Conservation (phyloP, 2,113 vertebrate species). For the Zosterops borbonicus region DNA sequence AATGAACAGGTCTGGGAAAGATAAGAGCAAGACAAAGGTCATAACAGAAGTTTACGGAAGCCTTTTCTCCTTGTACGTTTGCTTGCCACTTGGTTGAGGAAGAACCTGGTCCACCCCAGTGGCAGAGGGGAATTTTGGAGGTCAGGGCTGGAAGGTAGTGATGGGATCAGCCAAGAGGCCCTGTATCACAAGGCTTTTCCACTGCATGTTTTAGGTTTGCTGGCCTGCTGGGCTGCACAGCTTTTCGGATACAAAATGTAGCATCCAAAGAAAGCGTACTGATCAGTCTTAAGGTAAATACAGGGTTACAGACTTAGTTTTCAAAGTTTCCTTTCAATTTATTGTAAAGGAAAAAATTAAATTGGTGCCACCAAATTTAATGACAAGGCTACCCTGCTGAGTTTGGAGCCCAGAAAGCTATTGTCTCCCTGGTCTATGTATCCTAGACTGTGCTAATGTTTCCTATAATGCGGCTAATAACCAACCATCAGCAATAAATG, state of each 20-base stretch:
- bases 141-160: not conserved
- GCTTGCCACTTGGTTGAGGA: not conserved
- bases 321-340: slow-evolving; percentile 74
- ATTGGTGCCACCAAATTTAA: slow-evolving; percentile 76
- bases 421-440: slow-evolving; percentile 77
- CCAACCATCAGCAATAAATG: slow-evolving; percentile 80
- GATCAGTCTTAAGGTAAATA: slow-evolving; percentile 68
- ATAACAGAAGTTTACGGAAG: not conserved
- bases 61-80: not conserved
- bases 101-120: not conserved
- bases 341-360: slow-evolving; percentile 57
- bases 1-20: not conserved
- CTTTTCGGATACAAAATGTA: not conserved
- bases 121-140: not conserved
- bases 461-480: slow-evolving; percentile 81
- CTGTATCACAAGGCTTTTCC: not conserved
- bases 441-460: slow-evolving; percentile 78
- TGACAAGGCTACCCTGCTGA: slow-evolving; percentile 79
- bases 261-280: not conserved
- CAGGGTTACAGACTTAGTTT: slow-evolving; percentile 70
- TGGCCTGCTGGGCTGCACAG: not conserved
- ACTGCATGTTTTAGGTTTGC: not conserved
- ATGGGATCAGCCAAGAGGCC: not conserved
- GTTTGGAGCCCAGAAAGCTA: slow-evolving; percentile 76
- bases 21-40: not conserved